Conservation (phyloP, 2,888 invertebrate species). For the Elmis aenea region DNA sequence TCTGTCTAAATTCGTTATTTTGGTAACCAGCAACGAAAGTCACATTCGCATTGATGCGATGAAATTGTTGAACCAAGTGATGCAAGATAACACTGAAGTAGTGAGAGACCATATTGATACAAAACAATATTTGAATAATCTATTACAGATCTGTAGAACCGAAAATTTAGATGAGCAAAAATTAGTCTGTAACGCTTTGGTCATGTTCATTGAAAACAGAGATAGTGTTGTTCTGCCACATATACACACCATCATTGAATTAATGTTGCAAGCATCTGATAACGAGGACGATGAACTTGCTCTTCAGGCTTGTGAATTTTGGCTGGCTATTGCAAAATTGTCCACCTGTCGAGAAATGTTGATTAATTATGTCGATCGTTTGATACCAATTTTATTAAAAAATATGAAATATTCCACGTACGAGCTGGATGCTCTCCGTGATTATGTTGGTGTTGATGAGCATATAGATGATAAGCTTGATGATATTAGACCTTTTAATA, state of each 20-base stretch:
- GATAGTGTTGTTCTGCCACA: conserved; percentile 93
- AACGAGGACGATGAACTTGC: conserved; percentile 89
- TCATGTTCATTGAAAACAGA: conserved; percentile 90
- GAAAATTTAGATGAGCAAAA: conserved; percentile 94
- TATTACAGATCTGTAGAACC: conserved; percentile 90
- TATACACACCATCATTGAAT: conserved; percentile 94
- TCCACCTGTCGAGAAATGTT: conserved; percentile 88
- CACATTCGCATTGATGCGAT: conserved; percentile 20
- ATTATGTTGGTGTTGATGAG: conserved; percentile 93
- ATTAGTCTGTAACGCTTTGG: conserved; percentile 95
- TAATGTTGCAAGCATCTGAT: conserved; percentile 91
- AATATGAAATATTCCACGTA: conserved; percentile 98
- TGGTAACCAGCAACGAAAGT: conserved; percentile 11
- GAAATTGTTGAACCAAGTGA: conserved; percentile 39
- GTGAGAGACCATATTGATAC: conserved; percentile 40
- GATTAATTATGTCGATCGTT: conserved; percentile 72
- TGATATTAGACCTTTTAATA: conserved; percentile 97
- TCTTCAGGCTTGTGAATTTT: conserved; percentile 98
- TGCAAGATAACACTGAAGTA: conserved; percentile 39
- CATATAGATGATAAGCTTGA: conserved; percentile 94
- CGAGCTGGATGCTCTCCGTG: conserved; percentile 88
- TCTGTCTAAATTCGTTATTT: conserved; percentile 75
- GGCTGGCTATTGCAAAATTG: conserved; percentile 93
- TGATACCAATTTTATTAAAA: conserved; percentile 87
- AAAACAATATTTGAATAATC: conserved; percentile 60